A percentile compares a stretch with the other conserved stretches of the same genome.
phyloP scores from a whole-genome alignment of 2,113 vertebrate species.

The Sapayoa aenigma region DNA sequence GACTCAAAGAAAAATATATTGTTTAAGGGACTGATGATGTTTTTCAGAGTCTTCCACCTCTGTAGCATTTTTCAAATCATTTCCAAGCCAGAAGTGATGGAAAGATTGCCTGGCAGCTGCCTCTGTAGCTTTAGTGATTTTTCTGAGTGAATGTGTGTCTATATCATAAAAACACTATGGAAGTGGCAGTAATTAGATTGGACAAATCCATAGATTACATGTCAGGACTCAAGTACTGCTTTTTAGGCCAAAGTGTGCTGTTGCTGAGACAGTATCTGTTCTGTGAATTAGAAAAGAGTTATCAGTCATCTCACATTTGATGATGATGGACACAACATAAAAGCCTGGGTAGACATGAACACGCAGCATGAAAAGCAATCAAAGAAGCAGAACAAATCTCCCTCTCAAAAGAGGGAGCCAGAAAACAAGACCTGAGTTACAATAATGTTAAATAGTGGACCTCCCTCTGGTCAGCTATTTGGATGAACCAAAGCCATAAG shows the following conservation, averaged over 20 bases:
- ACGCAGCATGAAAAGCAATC: neutral
- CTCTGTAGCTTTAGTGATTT: neutral
- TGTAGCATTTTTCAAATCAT: neutral
- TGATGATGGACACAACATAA: neutral
- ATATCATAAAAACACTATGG: neutral
- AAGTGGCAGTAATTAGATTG: conserved; percentile 1
- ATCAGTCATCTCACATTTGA: neutral
- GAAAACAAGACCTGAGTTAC: neutral
- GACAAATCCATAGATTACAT: neutral
- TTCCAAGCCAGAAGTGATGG: neutral
- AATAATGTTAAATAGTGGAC: neutral
- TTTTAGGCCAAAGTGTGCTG: neutral
- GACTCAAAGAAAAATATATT: neutral
- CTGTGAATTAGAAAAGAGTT: neutral
- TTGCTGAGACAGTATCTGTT: neutral
- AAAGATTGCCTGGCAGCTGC: neutral
- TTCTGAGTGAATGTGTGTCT: neutral
- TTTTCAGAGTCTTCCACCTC: neutral
- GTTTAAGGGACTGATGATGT: neutral
- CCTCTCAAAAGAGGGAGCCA: neutral
- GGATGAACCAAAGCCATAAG: neutral
- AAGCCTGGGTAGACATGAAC: neutral
- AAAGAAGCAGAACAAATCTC: neutral
- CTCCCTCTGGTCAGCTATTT: neutral
- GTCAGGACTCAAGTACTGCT: neutral